Conservation (phyloP, 1,140 invertebrate species). For the Brachystomella parvula region DNA sequence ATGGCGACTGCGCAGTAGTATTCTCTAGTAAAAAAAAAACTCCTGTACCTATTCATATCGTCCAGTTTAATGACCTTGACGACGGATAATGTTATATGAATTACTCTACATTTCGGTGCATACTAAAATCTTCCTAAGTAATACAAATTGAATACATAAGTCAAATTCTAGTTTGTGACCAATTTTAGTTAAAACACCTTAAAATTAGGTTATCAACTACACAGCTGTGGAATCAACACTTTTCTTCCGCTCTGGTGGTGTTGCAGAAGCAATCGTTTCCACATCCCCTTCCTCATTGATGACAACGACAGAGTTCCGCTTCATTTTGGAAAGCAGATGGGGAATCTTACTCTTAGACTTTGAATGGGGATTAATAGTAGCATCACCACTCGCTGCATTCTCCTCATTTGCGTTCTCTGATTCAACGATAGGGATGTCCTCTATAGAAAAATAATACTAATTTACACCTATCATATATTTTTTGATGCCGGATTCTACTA, state of each 20-base stretch:
- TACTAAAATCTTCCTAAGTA: too few relatives aligned
- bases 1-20: too few relatives aligned
- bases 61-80: too few relatives aligned
- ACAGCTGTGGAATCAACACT: constrained; percentile 35
- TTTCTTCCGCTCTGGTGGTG: constrained; percentile 34
- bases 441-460: constrained; percentile 21
- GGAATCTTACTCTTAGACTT: constrained; percentile 35
- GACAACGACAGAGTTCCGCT: constrained; percentile 37
- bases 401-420: constrained; percentile 20
- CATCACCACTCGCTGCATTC: neutral
- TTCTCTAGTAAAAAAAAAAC: too few relatives aligned
- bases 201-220: constrained; percentile 8
- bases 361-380: constrained; percentile 3
- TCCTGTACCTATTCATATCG: too few relatives aligned
- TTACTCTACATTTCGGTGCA: too few relatives aligned
- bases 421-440: constrained; percentile 38
- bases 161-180: neutral
- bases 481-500: too few relatives aligned
- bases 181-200: neutral
- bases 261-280: constrained; percentile 27
- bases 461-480: too few relatives aligned
- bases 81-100: too few relatives aligned
- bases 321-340: constrained; percentile 34
- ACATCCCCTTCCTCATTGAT: constrained; percentile 38
- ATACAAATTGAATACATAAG: too few relatives aligned